Evolutionary conservation across 37 sponge, comb jelly and placozoan species (phyloP).

Genomic region (Ianthella basta): DNA sequence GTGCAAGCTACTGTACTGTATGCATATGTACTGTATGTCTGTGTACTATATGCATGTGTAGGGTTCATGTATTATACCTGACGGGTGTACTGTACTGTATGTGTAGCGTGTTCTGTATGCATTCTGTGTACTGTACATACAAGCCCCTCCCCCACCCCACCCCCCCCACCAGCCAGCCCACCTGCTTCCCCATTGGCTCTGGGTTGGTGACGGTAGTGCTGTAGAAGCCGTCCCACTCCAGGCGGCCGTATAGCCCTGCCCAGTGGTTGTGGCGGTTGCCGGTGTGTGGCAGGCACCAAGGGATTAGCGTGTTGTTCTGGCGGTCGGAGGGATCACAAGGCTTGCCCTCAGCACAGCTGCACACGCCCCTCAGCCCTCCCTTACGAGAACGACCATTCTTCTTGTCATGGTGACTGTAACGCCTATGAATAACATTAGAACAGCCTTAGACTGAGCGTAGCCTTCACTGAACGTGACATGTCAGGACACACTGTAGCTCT

Average conservation of each 20-base stretch:
- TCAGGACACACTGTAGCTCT: too few species aligned
- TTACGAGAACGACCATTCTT: constrained; percentile 65
- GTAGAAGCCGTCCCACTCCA: constrained; percentile 94
- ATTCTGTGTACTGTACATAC: too few species aligned
- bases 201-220: constrained; percentile 96
- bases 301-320: constrained; percentile 89
- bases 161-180: background rate
- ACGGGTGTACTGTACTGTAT: too few species aligned
- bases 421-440: constrained; percentile 41
- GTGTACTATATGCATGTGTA: background rate
- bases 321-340: constrained; percentile 86
- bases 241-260: constrained; percentile 91
- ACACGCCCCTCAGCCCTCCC: constrained; percentile 77
- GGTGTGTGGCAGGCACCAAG: constrained; percentile 97
- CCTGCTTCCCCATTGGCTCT: constrained; percentile 98
- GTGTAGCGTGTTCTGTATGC: too few species aligned
- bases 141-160: too few species aligned
- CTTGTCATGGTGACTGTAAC: constrained; percentile 77
- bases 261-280: constrained; percentile 93
- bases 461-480: too few species aligned
- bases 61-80: background rate
- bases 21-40: too few species aligned
- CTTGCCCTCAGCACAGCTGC: constrained; percentile 77
- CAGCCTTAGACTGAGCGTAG: background rate
- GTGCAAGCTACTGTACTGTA: too few species aligned